Evolutionary conservation across 1,140 invertebrate species (phyloP).

Genomic region (Ephestia elutella): DNA sequence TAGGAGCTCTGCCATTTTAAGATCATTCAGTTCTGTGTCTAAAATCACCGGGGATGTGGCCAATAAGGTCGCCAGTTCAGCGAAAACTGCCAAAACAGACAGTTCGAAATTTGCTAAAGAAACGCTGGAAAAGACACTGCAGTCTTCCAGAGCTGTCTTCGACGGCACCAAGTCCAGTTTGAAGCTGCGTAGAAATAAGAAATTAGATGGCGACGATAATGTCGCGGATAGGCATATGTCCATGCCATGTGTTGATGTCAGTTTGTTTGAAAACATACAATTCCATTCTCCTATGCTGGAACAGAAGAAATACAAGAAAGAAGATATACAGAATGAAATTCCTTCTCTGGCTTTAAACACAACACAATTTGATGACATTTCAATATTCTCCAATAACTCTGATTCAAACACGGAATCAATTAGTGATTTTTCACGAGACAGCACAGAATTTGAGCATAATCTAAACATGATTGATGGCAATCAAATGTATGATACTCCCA

Average conservation of each 20-base stretch:
- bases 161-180: slow-evolving; percentile 58
- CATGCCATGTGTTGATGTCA: slow-evolving; percentile 59
- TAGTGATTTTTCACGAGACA: slow-evolving; percentile 53
- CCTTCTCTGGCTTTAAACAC: slow-evolving; percentile 42
- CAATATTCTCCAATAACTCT: slow-evolving; percentile 55
- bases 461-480: slow-evolving; percentile 29
- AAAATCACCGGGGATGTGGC: slow-evolving; percentile 62
- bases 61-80: slow-evolving; percentile 48
- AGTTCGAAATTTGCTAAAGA: slow-evolving; percentile 60
- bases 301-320: slow-evolving; percentile 46
- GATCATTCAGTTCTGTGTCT: slow-evolving; percentile 52
- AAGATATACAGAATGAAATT: slow-evolving; percentile 27
- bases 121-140: slow-evolving; percentile 60
- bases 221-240: slow-evolving; percentile 50
- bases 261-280: slow-evolving; percentile 63
- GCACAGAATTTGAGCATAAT: slow-evolving; percentile 43
- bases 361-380: slow-evolving; percentile 53
- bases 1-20: slow-evolving; percentile 48
- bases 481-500: slow-evolving; percentile 52
- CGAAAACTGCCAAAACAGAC: slow-evolving; percentile 54
- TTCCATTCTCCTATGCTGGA: slow-evolving; percentile 60
- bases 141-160: slow-evolving; percentile 49
- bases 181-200: slow-evolving; percentile 41
- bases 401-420: slow-evolving; percentile 50
- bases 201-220: slow-evolving; percentile 31